Conservation (phyloP, 2,113 vertebrate genomes). For the Chaenogobius annularis region DNA sequence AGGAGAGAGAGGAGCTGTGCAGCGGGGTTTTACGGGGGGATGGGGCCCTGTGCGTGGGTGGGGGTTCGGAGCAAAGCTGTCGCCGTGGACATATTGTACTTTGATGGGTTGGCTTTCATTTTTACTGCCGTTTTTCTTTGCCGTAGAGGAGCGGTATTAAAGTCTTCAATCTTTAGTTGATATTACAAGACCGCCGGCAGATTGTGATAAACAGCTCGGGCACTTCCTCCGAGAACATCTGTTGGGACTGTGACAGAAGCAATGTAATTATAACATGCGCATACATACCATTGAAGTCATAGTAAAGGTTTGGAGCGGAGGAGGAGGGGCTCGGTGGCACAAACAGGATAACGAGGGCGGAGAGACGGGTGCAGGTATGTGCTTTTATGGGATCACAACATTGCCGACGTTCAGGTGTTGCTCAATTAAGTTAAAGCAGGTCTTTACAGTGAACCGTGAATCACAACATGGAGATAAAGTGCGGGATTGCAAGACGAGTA, state of each 20-base stretch:
- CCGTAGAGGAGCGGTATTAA: constrained; percentile 66
- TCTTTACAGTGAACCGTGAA: constrained; percentile 26
- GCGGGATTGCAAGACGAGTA: constrained; percentile 16
- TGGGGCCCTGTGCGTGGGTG: background rate
- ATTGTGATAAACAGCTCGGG: constrained; percentile 69
- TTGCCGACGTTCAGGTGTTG: constrained; percentile 35
- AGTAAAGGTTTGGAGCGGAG: constrained; percentile 32
- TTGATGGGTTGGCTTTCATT: constrained; percentile 74
- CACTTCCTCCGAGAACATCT: constrained; percentile 68
- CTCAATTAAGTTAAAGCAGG: constrained; percentile 27
- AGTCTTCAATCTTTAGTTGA: constrained; percentile 72
- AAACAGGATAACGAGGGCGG: constrained; percentile 12
- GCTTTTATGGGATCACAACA: constrained; percentile 29
- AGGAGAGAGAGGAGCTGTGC: constrained; percentile 25
- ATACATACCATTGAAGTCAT: constrained; percentile 43
- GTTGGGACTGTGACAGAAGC: constrained; percentile 63
- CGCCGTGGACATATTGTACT: constrained; percentile 68
- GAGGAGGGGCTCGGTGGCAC: constrained; percentile 42
- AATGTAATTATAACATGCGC: constrained; percentile 66
- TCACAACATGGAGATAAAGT: constrained; percentile 21
- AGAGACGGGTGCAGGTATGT: constrained; percentile 8
- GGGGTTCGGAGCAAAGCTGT: constrained; percentile 49
- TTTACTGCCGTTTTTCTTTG: constrained; percentile 71
- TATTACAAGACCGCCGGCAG: constrained; percentile 67
- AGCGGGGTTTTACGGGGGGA: constrained; percentile 16